Evolutionary conservation across 2,113 vertebrate genomes (phyloP), one percentile per base, ranked within the genome.

Genomic region (Meles meles): DNA sequence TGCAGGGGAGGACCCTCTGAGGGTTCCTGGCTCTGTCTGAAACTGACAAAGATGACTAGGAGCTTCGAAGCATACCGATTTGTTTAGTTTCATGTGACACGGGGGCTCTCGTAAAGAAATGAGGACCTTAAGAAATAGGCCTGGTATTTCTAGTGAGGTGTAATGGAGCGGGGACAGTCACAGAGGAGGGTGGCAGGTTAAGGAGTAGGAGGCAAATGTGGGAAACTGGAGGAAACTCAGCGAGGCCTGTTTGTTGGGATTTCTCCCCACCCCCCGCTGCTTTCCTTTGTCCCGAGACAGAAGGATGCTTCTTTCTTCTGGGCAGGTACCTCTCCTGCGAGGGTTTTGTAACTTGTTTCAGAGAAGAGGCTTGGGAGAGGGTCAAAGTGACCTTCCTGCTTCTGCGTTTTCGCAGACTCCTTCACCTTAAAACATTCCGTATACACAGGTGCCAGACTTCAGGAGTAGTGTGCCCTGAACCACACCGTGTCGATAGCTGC

Each of bases 211-310:
- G 42, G 20, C 5, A n/a, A 86, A 34, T 14, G 61, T 23, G 18
- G 61, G n/a, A n/a, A n/a, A 86, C 83, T 25, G 31, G 20, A 77
- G 29, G 29, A 25, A 67, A 25, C 63, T n/a, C 15, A 52, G 21
- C 13, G 25, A 69, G 63, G 21, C 23, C 44, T 27, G 21, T 37
- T 67, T 23, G 44, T n/a, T 69, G 34, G 63, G 84, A n/a, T 10
- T 18, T 34, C 27, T 37, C 9, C 4, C 31, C 1, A 0, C 21
- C 3, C 0, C n/a, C n/a, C n/a, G n/a, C n/a, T n/a, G 5, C 49
- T 63, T 87, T 34, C 34, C 84, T 87, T 52, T 69, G 63, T 52
- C 21, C 47, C 17, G 13, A 27, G 31, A 52, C 63, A 27, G 3
- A 1, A 69, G 31, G 63, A 52, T 79, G 76, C 76, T 79, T 11